These are phyloP conservation scores for Nyctibius bracteatus DNA, from an alignment of 2,113 vertebrate genomes.

Conservation along the genomic window DNA sequence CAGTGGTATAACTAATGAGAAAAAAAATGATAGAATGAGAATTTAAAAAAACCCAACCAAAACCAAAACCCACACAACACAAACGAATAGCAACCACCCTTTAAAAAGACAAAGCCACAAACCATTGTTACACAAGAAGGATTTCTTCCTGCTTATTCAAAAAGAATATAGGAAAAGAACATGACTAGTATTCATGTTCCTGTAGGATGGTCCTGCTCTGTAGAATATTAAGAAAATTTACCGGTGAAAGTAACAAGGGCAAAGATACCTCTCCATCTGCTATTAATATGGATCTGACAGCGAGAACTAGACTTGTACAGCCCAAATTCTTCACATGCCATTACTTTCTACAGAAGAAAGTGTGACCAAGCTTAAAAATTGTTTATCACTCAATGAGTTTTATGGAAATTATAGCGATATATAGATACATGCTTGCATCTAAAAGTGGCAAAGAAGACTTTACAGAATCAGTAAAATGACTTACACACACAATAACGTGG, in stretches of 20 bases:
- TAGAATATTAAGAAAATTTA: neutral
- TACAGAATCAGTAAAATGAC: neutral
- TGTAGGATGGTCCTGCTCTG: neutral
- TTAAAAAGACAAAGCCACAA: neutral
- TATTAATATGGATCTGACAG: neutral
- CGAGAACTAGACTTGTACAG: neutral
- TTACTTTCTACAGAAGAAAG: neutral
- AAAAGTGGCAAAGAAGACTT: neutral
- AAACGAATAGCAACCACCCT: neutral
- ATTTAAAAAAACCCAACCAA: neutral
- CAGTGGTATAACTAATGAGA: neutral
- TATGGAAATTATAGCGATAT: neutral
- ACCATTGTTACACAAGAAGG: neutral
- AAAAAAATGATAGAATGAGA: neutral
- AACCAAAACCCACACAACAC: neutral
- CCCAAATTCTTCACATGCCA: neutral
- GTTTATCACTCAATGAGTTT: neutral
- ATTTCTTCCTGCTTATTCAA: neutral
- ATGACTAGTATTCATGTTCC: neutral
- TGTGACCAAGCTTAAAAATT: neutral
- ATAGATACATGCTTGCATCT: neutral
- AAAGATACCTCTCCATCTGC: neutral
- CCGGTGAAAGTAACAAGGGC: neutral
- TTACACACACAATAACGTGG: neutral
- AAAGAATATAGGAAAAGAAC: neutral